These are phyloP conservation scores for Mormoops blainvillei DNA, from an alignment of 2,113 vertebrate species.

Conservation along the genomic window DNA sequence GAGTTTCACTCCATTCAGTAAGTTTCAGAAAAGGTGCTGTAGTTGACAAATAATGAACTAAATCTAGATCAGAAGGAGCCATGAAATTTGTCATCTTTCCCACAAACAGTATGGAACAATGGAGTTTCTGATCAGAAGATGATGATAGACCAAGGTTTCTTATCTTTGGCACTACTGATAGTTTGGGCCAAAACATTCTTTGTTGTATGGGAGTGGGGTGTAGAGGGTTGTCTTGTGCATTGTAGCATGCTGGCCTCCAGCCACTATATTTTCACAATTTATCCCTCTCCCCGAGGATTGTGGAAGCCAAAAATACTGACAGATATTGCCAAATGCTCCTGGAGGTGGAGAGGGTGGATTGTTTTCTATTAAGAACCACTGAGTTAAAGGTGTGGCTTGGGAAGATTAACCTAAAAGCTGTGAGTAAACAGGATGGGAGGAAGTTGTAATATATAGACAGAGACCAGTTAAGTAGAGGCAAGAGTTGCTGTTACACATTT, in stretches of 20 bases:
- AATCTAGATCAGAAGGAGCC: neutral
- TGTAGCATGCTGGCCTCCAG: neutral
- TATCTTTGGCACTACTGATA: neutral
- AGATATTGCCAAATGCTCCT: neutral
- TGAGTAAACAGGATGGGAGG: neutral
- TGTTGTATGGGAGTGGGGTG: too few species aligned
- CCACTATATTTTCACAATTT: neutral
- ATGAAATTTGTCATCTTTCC: neutral
- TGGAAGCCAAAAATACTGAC: neutral
- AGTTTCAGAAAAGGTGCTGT: neutral
- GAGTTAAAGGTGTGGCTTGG: neutral
- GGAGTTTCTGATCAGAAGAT: neutral
- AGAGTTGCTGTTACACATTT: neutral
- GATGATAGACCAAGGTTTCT: neutral
- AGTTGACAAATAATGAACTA: constrained; percentile 12
- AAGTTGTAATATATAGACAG: neutral
- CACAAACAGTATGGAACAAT: neutral
- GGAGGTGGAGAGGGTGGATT: neutral
- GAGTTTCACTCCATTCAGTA: neutral
- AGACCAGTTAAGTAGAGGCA: neutral
- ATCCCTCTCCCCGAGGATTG: neutral
- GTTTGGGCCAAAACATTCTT: neutral
- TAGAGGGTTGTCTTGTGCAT: neutral
- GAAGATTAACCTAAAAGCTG: neutral
- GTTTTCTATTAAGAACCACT: neutral